A percentile compares a stretch with the other conserved stretches of the same genome.
phyloP scores from a whole-genome alignment of 1,140 invertebrate genomes.

The Drosophila sulfurigaster region DNA sequence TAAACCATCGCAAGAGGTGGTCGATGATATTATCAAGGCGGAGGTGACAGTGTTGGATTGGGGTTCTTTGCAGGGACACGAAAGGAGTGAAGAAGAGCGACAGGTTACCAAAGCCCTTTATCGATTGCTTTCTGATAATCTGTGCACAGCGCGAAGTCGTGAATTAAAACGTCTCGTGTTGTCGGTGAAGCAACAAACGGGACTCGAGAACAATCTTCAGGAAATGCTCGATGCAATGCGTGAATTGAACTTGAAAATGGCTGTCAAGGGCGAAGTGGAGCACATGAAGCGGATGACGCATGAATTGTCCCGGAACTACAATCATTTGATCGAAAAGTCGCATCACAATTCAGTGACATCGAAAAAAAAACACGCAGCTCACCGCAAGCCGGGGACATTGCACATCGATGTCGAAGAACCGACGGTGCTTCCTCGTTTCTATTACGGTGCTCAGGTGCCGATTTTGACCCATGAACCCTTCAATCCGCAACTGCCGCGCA shows the following conservation, averaged over 20 bases:
- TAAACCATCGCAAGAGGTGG: neutral
- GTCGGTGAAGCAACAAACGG: neutral
- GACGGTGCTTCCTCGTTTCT: neutral
- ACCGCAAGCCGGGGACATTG: no score
- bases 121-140: no score
- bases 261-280: neutral
- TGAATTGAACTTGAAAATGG: neutral
- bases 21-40: neutral
- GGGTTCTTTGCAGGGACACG: neutral
- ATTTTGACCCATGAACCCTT: slow-evolving; percentile 49
- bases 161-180: neutral
- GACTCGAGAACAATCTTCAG: neutral
- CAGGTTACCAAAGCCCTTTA: no score
- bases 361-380: no score
- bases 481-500: slow-evolving; percentile 14
- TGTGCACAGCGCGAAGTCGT: neutral
- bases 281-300: neutral
- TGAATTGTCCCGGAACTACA: neutral
- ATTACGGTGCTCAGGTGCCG: slow-evolving; percentile 35
- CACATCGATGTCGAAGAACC: no score
- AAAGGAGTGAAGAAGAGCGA: neutral
- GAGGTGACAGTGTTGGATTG: neutral
- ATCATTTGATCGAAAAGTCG: neutral
- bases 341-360: neutral
- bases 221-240: neutral